Conservation (phyloP, 2,888 invertebrate genomes). For the Tipula lateralis region DNA sequence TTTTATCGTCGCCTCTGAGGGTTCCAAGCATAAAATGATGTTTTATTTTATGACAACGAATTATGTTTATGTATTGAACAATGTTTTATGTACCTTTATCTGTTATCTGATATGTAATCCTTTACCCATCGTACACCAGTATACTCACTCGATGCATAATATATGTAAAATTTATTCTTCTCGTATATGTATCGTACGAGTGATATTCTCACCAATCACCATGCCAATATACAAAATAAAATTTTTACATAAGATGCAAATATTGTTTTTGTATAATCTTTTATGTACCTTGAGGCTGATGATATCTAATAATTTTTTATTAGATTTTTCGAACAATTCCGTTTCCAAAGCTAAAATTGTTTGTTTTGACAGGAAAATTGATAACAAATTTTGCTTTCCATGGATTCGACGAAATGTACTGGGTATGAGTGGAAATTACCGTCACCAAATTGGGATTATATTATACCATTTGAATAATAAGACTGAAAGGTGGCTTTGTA, state of each 20-base stretch:
- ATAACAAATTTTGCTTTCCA: too few species aligned
- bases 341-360: not conserved
- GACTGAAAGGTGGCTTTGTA: too few species aligned
- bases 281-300: not conserved
- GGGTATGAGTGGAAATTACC: too few species aligned
- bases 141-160: not conserved
- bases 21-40: not conserved
- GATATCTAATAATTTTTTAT: not conserved
- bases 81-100: not conserved
- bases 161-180: not conserved
- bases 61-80: too few species aligned
- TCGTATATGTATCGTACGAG: not conserved
- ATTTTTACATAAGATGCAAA: not conserved
- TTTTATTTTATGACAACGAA: not conserved
- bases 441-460: too few species aligned
- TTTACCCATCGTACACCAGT: not conserved
- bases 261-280: not conserved
- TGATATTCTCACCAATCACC: too few species aligned
- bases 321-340: not conserved
- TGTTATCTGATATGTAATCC: not conserved
- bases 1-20: not conserved
- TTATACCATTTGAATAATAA: too few species aligned
- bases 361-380: not conserved
- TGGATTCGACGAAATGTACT: too few species aligned
- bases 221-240: not conserved